Percentiles rank a stretch among this genome's conserved stretches.
These are phyloP conservation scores for Luidia sarsii DNA, from an alignment of 53 echinoderm and acorn worm species.

Conservation along the genomic window DNA sequence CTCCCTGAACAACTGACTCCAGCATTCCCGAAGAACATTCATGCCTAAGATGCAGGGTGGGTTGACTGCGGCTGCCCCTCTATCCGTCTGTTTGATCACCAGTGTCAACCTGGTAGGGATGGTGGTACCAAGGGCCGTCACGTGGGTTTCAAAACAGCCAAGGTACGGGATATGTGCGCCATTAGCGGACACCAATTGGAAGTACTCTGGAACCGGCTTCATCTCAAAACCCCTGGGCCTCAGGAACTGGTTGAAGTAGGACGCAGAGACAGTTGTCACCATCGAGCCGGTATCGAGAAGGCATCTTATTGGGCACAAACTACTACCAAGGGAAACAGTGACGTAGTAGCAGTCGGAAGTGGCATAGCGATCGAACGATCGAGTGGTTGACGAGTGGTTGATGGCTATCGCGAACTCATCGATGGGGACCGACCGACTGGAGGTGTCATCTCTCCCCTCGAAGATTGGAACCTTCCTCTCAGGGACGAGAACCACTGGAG, in stretches of 20 bases:
- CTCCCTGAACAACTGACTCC: not conserved
- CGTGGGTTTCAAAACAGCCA: not conserved
- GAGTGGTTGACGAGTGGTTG: too few relatives aligned
- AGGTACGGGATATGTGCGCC: constrained; percentile 3
- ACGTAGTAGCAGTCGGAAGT: not conserved
- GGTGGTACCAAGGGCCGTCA: not conserved
- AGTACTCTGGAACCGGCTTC: not conserved
- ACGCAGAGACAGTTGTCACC: constrained; percentile 2
- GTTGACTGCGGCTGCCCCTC: not conserved
- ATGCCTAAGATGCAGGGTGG: constrained; percentile 15
- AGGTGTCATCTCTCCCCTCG: constrained; percentile 4
- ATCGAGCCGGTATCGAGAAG: constrained; percentile 19
- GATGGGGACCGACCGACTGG: not conserved
- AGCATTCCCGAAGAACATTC: constrained; percentile 6
- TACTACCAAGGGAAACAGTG: not conserved
- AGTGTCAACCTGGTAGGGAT: not conserved
- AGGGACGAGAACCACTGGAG: constrained; percentile 24
- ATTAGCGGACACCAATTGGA: not conserved
- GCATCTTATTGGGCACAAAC: not conserved
- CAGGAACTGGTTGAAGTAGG: not conserved
- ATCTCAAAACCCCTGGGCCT: not conserved
- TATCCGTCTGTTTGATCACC: not conserved
- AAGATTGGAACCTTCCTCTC: constrained; percentile 2
- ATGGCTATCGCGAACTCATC: constrained; percentile 3
- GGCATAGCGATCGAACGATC: too few relatives aligned